A percentile compares a stretch with the other conserved stretches of the same genome.
These are phyloP conservation scores for Lathamus discolor DNA, from an alignment of 2,113 vertebrate genomes.

Conservation along the genomic window DNA sequence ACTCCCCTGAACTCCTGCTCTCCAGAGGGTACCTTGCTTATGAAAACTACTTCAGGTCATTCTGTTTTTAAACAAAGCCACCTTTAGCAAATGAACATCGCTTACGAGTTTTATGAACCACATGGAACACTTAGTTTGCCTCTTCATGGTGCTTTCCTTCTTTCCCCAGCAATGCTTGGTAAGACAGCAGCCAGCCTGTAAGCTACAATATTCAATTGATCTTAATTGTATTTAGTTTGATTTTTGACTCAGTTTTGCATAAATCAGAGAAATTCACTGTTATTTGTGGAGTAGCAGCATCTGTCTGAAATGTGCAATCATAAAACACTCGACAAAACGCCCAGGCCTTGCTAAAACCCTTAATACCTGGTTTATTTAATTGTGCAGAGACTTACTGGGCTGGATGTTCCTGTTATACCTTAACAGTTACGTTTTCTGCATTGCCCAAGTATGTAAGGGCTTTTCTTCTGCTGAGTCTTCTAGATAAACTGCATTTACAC, in stretches of 20 bases:
- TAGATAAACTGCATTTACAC: not conserved
- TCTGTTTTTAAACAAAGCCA: not conserved
- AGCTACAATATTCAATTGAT: not conserved
- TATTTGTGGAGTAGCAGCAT: not conserved
- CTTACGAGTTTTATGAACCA: not conserved
- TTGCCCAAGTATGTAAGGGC: not conserved
- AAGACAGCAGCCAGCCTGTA: not conserved
- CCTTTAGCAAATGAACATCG: not conserved
- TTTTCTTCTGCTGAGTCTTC: not conserved
- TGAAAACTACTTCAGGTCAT: not conserved
- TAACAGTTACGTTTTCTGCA: not conserved
- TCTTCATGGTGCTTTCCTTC: not conserved
- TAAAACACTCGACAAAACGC: not conserved
- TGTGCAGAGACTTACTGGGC: not conserved
- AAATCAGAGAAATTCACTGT: not conserved
- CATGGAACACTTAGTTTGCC: not conserved
- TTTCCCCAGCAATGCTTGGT: not conserved
- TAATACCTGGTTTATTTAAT: not conserved
- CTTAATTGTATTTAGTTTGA: not conserved
- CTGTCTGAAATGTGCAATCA: not conserved
- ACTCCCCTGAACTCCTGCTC: not conserved
- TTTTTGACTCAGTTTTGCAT: not conserved
- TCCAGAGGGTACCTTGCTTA: not conserved
- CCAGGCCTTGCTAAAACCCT: not conserved
- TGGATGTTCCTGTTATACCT: not conserved